Evolutionary conservation across 2,797 vertebrate genomes (phyloP).

Genomic region (Enteromius treurensis): DNA sequence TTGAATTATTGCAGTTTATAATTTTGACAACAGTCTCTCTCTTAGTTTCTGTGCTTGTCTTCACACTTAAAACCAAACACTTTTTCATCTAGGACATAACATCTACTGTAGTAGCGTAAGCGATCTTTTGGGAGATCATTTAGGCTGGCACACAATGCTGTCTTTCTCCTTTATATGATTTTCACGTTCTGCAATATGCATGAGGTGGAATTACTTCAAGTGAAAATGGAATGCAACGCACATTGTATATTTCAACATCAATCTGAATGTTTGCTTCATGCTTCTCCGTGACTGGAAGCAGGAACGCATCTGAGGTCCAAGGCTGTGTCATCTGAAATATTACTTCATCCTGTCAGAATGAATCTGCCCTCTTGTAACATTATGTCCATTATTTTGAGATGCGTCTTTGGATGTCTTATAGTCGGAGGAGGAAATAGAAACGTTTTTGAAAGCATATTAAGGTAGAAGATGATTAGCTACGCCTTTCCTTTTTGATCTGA

Average conservation of each 20-base stretch:
- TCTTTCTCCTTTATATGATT: slow-evolving; percentile 20
- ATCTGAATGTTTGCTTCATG: slow-evolving; percentile 37
- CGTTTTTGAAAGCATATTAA: slow-evolving; percentile 20
- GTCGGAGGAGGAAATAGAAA: slow-evolving; percentile 15
- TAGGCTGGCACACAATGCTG: slow-evolving; percentile 18
- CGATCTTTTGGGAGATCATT: slow-evolving; percentile 38
- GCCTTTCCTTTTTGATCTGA: slow-evolving; percentile 27
- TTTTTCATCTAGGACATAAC: slow-evolving; percentile 41
- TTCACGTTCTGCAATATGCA: slow-evolving; percentile 13
- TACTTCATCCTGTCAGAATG: slow-evolving; percentile 26
- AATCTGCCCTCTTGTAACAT: neutral
- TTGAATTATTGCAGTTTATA: slow-evolving; percentile 32
- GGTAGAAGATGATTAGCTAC: slow-evolving; percentile 28
- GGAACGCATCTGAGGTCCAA: neutral
- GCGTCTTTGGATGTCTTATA: slow-evolving; percentile 17
- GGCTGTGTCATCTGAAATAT: slow-evolving; percentile 8
- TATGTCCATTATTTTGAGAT: slow-evolving; percentile 31
- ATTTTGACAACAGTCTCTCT: slow-evolving; percentile 34
- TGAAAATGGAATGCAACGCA: slow-evolving; percentile 27
- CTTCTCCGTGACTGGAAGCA: neutral
- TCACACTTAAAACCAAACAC: neutral
- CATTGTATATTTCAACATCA: slow-evolving; percentile 30
- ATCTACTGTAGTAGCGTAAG: slow-evolving; percentile 16
- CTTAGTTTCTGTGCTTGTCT: slow-evolving; percentile 44
- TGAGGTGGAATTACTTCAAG: slow-evolving; percentile 40